A percentile compares a stretch with the other conserved stretches of the same genome.
Conservation (phyloP, 30 jellyfish, hydroid and myxozoan genomes). For the Aurelia aurita complex sp. Pacific region DNA sequence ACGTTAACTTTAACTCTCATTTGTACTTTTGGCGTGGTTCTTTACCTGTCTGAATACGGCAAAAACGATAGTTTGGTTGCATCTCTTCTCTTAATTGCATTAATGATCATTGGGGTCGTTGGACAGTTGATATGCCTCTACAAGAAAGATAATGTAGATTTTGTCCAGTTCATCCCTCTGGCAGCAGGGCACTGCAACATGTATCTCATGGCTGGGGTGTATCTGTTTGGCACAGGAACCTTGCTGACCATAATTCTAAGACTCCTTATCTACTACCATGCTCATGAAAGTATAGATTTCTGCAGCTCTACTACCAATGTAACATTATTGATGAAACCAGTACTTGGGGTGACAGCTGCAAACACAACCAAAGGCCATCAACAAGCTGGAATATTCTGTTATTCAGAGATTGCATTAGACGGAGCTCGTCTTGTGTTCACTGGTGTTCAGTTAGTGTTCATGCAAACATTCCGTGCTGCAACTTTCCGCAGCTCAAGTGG, state of each 20-base stretch:
- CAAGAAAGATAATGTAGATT: not conserved
- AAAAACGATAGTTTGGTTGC: not conserved
- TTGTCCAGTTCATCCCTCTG: slow-evolving; percentile 10
- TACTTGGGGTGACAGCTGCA: not conserved
- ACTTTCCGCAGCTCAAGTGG: slow-evolving; percentile 5
- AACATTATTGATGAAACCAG: not conserved
- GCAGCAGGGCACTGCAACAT: slow-evolving; percentile 30
- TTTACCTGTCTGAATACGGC: not conserved
- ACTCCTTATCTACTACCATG: slow-evolving; percentile 38
- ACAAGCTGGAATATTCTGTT: slow-evolving; percentile 15
- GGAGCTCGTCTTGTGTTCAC: slow-evolving; percentile 29
- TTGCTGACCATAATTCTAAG: slow-evolving; percentile 17
- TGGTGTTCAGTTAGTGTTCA: slow-evolving; percentile 22
- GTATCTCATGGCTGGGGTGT: slow-evolving; percentile 60
- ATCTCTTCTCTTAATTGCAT: not conserved
- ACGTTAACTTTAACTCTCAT: no score
- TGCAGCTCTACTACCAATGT: slow-evolving; percentile 4
- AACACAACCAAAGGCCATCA: not conserved
- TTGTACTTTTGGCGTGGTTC: no score
- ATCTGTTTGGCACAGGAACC: slow-evolving; percentile 64
- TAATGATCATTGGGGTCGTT: slow-evolving; percentile 3
- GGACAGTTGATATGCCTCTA: slow-evolving; percentile 16
- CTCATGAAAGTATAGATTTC: not conserved
- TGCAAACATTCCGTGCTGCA: slow-evolving; percentile 54
- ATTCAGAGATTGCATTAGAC: slow-evolving; percentile 35